Evolutionary conservation across 2,113 vertebrate species (phyloP), one percentile per base, ranked within the genome.

Genomic region (Heloderma charlesbogerti): DNA sequence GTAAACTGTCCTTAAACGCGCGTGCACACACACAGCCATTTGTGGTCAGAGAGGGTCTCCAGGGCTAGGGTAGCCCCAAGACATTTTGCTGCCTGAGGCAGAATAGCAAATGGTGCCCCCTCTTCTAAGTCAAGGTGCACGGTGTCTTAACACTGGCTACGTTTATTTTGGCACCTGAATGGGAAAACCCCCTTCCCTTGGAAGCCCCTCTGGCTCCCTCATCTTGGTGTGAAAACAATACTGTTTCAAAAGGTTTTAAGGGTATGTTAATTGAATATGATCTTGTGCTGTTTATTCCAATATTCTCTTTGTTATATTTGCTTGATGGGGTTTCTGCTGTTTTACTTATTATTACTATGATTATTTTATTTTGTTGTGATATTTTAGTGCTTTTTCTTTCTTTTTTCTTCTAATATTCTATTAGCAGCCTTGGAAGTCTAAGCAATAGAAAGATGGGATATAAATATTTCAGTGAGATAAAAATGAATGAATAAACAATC

Each of bases 401-500:
- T 8, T 63, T 34, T 63, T 16, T n/a, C 60, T 82, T n/a, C 45
- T 79, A 57, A 57, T 60, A 22, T 82, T 63, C 37, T 84, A 57
- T 63, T 84, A 40, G 27, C 10, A 27, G 20, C 57, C n/a, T 84
- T 66, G n/a, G 12, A 63, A 27, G n/a, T 66, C 82, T 66, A 84
- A 66, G 9, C 37, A 27, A 54, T 27, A 54, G 29, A 34, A 54
- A 54, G 6, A 48, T 9, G 37, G 34, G 34, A 40, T 27, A 34
- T 37, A 66, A 83, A 60, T 63, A 63, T 63, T 83, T 37, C 22
- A 63, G n/a, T 63, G 8, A 63, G 34, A 22, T 83, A 29, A 83
- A 80, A 72, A 54, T 40, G 40, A 86, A 84, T 60, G n/a, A 84
- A 69, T n/a, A 84, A 84, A 86, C 10, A 74, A 75, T 54, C 48